phyloP scores from a whole-genome alignment of 2,888 invertebrate species.

The Eristalis tenax region DNA sequence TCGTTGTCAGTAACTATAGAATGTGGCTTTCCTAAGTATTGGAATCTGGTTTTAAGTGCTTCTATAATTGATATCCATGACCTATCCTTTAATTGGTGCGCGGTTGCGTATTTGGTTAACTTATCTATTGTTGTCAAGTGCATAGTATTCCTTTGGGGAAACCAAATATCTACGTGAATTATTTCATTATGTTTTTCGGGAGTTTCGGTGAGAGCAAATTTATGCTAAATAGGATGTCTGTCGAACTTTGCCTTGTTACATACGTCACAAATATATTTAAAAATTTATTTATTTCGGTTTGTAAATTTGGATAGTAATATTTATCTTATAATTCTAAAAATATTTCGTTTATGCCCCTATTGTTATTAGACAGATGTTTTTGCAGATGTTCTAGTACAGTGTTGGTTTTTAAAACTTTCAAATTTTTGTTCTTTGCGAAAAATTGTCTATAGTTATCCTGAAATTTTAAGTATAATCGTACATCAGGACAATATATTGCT shows the following conservation, averaged over 20 bases:
- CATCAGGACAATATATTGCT: slow-evolving; percentile 9
- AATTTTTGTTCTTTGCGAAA: not conserved
- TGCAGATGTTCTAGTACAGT: not conserved
- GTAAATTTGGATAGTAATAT: not conserved
- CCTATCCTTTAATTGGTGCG: too few species aligned
- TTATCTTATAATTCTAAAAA: not conserved
- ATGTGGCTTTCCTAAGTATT: too few species aligned
- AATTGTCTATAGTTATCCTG: not conserved
- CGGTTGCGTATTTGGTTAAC: too few species aligned
- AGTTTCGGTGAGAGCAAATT: not conserved
- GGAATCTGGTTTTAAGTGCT: too few species aligned
- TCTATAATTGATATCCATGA: too few species aligned
- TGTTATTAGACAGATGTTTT: not conserved
- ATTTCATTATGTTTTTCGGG: not conserved
- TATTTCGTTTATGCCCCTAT: slow-evolving; percentile 15
- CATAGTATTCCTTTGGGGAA: slow-evolving; percentile 5
- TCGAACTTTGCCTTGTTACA: not conserved
- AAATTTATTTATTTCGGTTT: slow-evolving; percentile 15
- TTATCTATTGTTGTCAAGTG: slow-evolving; percentile 6
- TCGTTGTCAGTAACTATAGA: too few species aligned
- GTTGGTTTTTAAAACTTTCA: not conserved
- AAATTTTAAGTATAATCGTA: not conserved
- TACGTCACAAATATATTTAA: not conserved
- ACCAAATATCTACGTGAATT: slow-evolving; percentile 12
- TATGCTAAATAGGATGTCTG: not conserved